Conservation (phyloP, 2,113 vertebrate genomes). For the Entomyzon cyanotis region DNA sequence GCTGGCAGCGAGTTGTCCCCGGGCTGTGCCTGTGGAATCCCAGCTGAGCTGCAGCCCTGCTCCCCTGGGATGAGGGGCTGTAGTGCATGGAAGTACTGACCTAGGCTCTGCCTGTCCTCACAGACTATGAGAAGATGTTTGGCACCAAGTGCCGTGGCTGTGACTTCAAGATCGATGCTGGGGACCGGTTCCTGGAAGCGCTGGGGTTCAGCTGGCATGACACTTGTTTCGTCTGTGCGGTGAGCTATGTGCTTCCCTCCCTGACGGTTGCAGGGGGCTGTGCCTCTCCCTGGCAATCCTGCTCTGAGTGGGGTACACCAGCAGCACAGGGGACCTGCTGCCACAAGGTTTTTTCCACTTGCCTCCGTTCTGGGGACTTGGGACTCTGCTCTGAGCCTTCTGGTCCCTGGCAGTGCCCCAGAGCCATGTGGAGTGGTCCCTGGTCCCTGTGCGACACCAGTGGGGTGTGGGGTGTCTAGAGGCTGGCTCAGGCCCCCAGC, state of each 20-base stretch:
- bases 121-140: slow-evolving; percentile 99
- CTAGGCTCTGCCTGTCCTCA: not conserved
- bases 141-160: slow-evolving; percentile 98
- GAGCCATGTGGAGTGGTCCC: no score
- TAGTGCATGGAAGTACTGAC: not conserved
- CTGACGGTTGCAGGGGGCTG: rapidly evolving
- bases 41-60: not conserved
- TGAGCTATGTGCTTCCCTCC: slow-evolving; percentile 72
- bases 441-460: not conserved
- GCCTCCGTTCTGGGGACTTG: not conserved
- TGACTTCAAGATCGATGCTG: slow-evolving; percentile 99
- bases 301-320: not conserved
- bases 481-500: not conserved
- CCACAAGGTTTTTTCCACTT: not conserved
- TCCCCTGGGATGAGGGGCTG: not conserved
- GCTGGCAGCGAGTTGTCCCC: not conserved
- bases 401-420: not conserved
- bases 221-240: slow-evolving; percentile 97
- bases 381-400: not conserved
- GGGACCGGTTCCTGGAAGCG: slow-evolving; percentile 97
- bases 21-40: not conserved
- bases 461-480: not conserved
- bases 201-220: slow-evolving; percentile 99
- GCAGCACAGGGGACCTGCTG: not conserved
- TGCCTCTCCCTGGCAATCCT: rapidly evolving